Base-by-base conservation (phyloP, 2,888 invertebrate genomes). In the Eupithecia abbreviata region DNA sequence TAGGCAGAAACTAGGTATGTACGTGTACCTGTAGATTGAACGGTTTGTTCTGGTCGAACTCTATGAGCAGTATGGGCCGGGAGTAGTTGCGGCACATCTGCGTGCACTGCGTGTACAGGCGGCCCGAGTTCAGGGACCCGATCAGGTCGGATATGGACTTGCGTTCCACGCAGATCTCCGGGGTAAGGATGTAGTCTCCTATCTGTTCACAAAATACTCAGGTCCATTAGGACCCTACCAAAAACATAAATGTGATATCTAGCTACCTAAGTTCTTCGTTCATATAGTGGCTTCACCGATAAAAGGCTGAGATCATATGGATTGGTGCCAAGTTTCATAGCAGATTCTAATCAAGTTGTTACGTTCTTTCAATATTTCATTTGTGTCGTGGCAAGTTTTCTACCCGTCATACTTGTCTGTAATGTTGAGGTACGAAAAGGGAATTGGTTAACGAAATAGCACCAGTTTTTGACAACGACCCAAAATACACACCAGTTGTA, bases 131-230 rank as follows among this genome's bases (percentile, higher is more conserved):
- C 49, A 99, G 95, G 0, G 99, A 99, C 7, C 99, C 98, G 85
- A 99, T 98, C 82, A 99, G 95, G 96, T 99, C 99, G 7, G 98
- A 98, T 80, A 99, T 96, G 71, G 98, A 98, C 92, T 99, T 99
- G 72, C 99, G 96, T 93, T 99, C 99, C 30, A 99, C 97, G 87
- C 99, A 99, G 82, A 99, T 98, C 42, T 99, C 98, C 0, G 99
- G 98, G 0, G 99, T 98, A 18, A 99, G 95, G 87, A 99, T 98
- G 89, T 99, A 99, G 93, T 99, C 99, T 0, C 99, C 99, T 77
- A 99, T 97, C 98, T 98, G 82, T n/a, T 58, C 3, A 18, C 55
- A 55, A 58, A 51, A 58, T 55, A n/a, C 18, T 58, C 58, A 6
- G 18, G 0, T 58, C 10, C 0, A 58, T 10, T 18, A 18, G 58